Conservation (phyloP, 2,888 invertebrate genomes). For the Agrotis exclamationis region DNA sequence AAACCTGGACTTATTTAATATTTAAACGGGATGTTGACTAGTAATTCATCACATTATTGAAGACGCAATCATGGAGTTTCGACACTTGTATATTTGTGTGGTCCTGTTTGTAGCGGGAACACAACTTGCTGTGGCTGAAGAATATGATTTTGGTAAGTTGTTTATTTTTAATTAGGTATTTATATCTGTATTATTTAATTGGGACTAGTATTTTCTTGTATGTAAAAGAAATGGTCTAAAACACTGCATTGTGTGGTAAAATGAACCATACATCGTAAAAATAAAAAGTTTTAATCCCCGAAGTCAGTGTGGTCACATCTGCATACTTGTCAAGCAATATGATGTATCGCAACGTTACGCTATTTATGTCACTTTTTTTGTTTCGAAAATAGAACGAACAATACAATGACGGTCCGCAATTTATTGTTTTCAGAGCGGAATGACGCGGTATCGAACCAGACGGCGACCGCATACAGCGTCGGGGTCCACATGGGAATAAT, state of each 20-base stretch:
- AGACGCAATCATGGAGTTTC: constrained; percentile 35
- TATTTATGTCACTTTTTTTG: constrained; percentile 58
- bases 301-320: constrained; percentile 56
- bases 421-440: constrained; percentile 71
- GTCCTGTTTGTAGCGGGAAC: constrained; percentile 18
- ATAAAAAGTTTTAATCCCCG: constrained; percentile 1
- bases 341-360: constrained; percentile 61
- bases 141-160: constrained; percentile 22
- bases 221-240: background rate
- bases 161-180: background rate
- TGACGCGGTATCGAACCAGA: constrained; percentile 66
- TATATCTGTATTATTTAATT: background rate
- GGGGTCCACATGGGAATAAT: constrained; percentile 81
- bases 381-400: constrained; percentile 59
- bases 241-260: background rate
- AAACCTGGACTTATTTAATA: constrained; percentile 12
- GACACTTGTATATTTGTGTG: constrained; percentile 17
- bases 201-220: too few species aligned
- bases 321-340: constrained; percentile 59
- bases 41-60: constrained; percentile 36
- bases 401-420: constrained; percentile 60
- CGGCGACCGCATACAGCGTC: constrained; percentile 70
- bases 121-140: background rate
- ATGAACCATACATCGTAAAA: background rate
- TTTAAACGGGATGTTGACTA: constrained; percentile 29